Evolutionary conservation across 2,113 vertebrate genomes (phyloP).

Genomic region (Oxyura jamaicensis): DNA sequence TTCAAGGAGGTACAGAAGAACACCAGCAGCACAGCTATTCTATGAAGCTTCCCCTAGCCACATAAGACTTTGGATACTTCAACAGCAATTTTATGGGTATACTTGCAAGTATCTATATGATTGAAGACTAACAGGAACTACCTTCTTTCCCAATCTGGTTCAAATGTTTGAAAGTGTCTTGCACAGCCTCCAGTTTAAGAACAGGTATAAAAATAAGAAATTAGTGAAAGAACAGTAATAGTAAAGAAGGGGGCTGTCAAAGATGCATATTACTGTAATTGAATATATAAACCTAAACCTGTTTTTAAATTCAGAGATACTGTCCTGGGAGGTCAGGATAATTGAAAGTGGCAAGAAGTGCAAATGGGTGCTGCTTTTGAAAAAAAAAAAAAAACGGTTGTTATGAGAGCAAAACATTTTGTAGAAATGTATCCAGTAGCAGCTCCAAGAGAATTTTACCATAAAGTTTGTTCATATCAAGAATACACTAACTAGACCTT

Average conservation of each 20-base stretch:
- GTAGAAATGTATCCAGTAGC: neutral
- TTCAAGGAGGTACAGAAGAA: neutral
- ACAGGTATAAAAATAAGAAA: neutral
- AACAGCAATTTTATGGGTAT: neutral
- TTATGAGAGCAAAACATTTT: neutral
- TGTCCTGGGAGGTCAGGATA: neutral
- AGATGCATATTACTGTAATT: neutral
- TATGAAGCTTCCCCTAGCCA: neutral
- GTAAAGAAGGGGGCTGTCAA: neutral
- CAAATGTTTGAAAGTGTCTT: neutral
- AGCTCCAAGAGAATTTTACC: neutral
- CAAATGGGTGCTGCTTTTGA: neutral
- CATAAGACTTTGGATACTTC: neutral
- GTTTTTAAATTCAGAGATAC: neutral
- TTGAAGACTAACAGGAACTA: neutral
- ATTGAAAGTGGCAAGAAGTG: neutral
- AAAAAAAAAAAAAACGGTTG: neutral
- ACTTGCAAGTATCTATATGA: accelerated
- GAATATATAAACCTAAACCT: neutral
- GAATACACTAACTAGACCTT: neutral
- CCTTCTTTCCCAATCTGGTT: neutral
- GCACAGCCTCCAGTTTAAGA: neutral
- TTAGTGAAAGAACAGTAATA: neutral
- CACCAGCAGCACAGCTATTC: neutral
- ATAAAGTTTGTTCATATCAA: neutral